Percentiles rank a stretch among this genome's conserved stretches.
These are phyloP conservation scores for Pentalonia nigronervosa DNA, from an alignment of 1,140 invertebrate genomes.

Conservation along the genomic window DNA sequence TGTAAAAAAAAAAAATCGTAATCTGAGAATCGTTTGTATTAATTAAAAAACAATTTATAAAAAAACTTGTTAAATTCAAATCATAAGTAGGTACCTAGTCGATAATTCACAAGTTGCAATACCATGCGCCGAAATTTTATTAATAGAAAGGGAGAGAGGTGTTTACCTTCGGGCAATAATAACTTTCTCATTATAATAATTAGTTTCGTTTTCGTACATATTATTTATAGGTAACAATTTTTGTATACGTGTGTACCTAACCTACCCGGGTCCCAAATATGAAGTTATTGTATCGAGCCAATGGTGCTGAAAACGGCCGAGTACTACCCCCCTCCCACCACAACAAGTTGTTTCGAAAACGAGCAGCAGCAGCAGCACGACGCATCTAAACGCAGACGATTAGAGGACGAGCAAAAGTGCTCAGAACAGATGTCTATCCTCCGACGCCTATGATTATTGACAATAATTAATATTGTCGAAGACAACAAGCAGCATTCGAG, in stretches of 20 bases:
- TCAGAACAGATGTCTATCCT: neutral
- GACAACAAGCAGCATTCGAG: neutral
- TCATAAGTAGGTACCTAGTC: neutral
- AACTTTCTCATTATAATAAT: slow-evolving; percentile 54
- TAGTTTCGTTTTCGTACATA: slow-evolving; percentile 4
- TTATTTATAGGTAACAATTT: neutral
- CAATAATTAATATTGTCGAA: neutral
- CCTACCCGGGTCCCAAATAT: neutral
- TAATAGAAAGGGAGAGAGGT: slow-evolving; percentile 26
- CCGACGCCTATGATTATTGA: neutral
- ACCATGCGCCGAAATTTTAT: neutral
- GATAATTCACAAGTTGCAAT: slow-evolving; percentile 26
- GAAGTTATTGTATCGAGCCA: neutral
- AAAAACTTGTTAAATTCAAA: neutral
- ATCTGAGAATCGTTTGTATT: neutral
- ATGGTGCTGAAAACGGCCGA: neutral
- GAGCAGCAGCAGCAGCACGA: neutral
- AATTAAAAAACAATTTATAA: neutral
- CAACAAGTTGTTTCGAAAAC: neutral
- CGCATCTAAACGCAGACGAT: neutral
- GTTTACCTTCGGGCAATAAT: slow-evolving; percentile 32
- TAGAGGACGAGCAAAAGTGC: neutral
- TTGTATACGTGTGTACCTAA: neutral
- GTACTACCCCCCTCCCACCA: neutral
- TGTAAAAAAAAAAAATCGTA: neutral